Evolutionary conservation across 2,797 vertebrate genomes (phyloP), one percentile per base, ranked within the genome.

Genomic region (Bovichtus variegatus): DNA sequence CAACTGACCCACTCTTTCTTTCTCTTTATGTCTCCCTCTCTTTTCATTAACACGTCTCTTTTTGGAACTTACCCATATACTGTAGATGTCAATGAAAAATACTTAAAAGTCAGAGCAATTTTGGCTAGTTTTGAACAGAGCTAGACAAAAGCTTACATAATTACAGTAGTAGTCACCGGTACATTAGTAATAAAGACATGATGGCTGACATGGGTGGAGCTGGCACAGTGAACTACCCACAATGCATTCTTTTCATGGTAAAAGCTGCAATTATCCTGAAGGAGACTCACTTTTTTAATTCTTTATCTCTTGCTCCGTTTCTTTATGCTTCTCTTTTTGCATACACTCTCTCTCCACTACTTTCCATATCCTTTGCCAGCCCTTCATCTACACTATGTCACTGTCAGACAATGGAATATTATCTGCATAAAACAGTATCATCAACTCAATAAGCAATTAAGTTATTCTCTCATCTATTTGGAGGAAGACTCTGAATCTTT

Each of bases 391-490:
- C 40, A 47, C 43, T 72, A 94, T 95, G 96, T 94, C 95, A 94
- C 93, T 95, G 95, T 96, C 95, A 95, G 93, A 92, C 95, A 95
- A 95, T 95, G 95, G 96, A 95, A 96, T 96, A 97, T 97, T 97
- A 97, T 96, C 95, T 94, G 96, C 94, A 96, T 96, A 96, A 96
- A 97, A 96, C 95, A 89, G 93, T 96, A 96, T 96, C 96, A 97
- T 97, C 97, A 97, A 95, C 94, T 95, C 94, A 96, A 93, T 95
- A 78, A 95, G 95, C 96, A 97, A 98, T 98, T 98, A 96, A 97
- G 97, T 97, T 96, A 97, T 96, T 97, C 93, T 94, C 93, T 94
- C 94, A 92, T 96, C 94, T 96, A 79, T 95, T 95, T 94, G 65
- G 55, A 93, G 93, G 89, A 96, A 95, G 93, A 95, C 86, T 78